phyloP scores from a whole-genome alignment of 2,888 invertebrate genomes.

The Pterostichus madidus region DNA sequence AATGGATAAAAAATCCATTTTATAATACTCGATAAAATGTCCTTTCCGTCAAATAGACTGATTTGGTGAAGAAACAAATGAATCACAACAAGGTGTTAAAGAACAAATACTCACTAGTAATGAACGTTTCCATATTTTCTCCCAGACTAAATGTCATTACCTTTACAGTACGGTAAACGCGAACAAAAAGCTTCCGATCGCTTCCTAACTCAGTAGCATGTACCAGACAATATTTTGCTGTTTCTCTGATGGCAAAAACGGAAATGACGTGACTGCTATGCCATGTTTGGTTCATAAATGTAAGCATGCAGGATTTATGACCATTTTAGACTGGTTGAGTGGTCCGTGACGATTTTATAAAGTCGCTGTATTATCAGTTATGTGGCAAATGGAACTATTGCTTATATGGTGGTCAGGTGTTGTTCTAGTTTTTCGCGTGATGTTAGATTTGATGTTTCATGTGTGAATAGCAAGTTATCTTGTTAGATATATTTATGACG shows the following conservation, averaged over 20 bases:
- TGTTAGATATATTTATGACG: not conserved
- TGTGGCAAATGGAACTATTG: not conserved
- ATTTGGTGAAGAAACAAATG: too few relatives aligned
- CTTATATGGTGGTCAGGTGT: constrained; percentile 4
- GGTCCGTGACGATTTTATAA: constrained; percentile 41
- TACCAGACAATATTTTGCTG: constrained; percentile 17
- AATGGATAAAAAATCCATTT: too few relatives aligned
- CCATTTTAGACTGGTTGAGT: constrained; percentile 33
- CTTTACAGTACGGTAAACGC: constrained; percentile 14
- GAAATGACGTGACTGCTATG: constrained; percentile 39
- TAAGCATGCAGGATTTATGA: constrained; percentile 23
- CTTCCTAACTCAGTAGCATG: constrained; percentile 35
- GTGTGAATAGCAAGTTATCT: not conserved
- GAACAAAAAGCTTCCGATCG: not conserved
- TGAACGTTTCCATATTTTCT: not conserved
- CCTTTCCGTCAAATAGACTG: too few relatives aligned
- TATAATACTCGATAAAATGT: too few relatives aligned
- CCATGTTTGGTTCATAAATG: constrained; percentile 50
- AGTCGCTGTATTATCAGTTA: constrained; percentile 15
- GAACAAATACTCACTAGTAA: not conserved
- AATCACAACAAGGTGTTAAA: constrained; percentile 16
- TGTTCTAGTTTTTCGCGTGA: constrained; percentile 2
- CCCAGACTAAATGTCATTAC: constrained; percentile 13
- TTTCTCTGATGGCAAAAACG: constrained; percentile 42
- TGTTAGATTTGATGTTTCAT: constrained; percentile 16